phyloP scores from a whole-genome alignment of 1,140 invertebrate genomes.

The Drosophila pallidifrons region DNA sequence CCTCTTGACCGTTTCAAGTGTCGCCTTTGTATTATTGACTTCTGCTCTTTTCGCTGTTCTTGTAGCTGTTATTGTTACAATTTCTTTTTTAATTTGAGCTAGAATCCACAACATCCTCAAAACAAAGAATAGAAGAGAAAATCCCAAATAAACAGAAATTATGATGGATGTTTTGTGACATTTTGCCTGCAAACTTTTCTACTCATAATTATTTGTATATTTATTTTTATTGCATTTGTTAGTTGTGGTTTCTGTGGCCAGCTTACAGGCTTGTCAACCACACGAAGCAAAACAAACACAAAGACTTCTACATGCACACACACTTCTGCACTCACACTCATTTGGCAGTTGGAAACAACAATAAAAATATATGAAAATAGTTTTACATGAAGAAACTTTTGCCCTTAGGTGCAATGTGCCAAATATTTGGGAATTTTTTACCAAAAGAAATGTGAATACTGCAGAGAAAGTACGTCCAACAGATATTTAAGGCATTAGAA shows the following conservation, averaged over 20 bases:
- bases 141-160: constrained; percentile 16
- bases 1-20: constrained; percentile 51
- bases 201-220: constrained; percentile 62
- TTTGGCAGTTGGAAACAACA: constrained; percentile 20
- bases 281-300: constrained; percentile 13
- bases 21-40: constrained; percentile 30
- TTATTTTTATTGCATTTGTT: constrained; percentile 72
- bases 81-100: constrained; percentile 55
- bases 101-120: constrained; percentile 1
- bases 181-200: constrained; percentile 53
- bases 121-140: constrained; percentile 19
- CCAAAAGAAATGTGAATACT: constrained; percentile 3
- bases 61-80: constrained; percentile 42
- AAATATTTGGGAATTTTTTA: constrained; percentile 26
- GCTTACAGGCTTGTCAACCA: constrained; percentile 17
- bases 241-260: constrained; percentile 66
- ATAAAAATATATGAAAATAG: constrained; percentile 38
- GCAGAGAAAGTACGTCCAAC: constrained; percentile 5
- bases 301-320: constrained; percentile 6
- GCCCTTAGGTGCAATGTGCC: constrained; percentile 22
- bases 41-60: constrained; percentile 31
- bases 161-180: constrained; percentile 28
- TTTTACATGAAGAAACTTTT: constrained; percentile 36
- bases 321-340: not conserved
- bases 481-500: not conserved